Percentiles rank a stretch among this genome's conserved stretches.
phyloP scores from a whole-genome alignment of 1,140 invertebrate genomes.

The Contarinia nasturtii region DNA sequence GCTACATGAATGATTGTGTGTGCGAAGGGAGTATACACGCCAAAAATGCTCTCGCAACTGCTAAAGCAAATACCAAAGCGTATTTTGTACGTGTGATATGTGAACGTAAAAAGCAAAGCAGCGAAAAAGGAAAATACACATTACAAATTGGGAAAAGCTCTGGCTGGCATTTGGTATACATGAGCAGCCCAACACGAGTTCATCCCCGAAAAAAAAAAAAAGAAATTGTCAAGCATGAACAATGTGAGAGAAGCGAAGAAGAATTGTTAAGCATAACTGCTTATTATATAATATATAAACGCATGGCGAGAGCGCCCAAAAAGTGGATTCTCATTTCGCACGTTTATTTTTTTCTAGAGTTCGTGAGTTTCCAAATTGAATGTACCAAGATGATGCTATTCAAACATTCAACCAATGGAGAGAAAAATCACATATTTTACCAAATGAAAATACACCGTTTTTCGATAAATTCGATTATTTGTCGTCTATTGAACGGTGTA shows the following conservation, averaged over 20 bases:
- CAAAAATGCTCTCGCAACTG: no score
- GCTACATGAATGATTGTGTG: not conserved
- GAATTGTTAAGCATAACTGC: not conserved
- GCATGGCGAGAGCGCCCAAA: not conserved
- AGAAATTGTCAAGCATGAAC: not conserved
- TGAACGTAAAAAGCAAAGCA: not conserved
- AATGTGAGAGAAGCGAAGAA: no score
- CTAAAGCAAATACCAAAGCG: no score
- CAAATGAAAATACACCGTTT: no score
- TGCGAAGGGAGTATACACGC: not conserved
- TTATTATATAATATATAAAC: not conserved
- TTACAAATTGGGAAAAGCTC: not conserved
- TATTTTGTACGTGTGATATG: not conserved
- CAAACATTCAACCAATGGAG: no score
- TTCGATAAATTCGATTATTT: no score
- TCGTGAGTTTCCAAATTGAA: no score
- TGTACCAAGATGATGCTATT: no score
- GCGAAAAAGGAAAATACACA: not conserved
- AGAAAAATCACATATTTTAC: no score
- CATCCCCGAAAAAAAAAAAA: not conserved
- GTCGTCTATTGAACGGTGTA: no score
- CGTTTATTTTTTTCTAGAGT: no score
- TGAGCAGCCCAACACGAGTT: no score
- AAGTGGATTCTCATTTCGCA: not conserved
- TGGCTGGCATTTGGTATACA: not conserved